phyloP scores from a whole-genome alignment of 2,888 invertebrate genomes.

The Idaea biselata region DNA sequence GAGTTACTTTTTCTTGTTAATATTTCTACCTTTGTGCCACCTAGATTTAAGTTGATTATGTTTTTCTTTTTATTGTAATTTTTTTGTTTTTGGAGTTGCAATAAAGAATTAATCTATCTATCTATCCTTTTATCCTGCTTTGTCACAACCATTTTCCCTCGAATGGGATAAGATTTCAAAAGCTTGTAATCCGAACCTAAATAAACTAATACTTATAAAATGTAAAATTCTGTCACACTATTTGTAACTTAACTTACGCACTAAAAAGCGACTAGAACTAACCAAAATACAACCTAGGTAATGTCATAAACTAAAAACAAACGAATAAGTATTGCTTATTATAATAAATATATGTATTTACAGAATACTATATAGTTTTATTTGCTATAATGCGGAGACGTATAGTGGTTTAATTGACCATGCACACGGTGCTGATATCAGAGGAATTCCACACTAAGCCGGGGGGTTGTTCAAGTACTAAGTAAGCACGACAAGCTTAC shows the following conservation, averaged over 20 bases:
- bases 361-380: slow-evolving; percentile 38
- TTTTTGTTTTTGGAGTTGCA: no score
- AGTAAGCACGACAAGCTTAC: no score
- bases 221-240: slow-evolving; percentile 15
- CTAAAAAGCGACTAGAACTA: slow-evolving; percentile 76
- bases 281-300: slow-evolving; percentile 62
- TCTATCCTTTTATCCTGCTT: no score
- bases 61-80: no score
- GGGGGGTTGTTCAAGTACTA: no score
- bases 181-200: neutral
- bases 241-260: slow-evolving; percentile 45
- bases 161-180: neutral
- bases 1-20: no score
- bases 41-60: no score
- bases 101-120: no score
- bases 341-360: slow-evolving; percentile 55
- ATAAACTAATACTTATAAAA: slow-evolving; percentile 33
- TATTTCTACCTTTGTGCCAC: no score
- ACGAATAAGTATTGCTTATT: slow-evolving; percentile 30
- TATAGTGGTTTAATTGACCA: slow-evolving; percentile 11
- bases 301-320: slow-evolving; percentile 63
- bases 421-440: no score
- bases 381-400: slow-evolving; percentile 21
- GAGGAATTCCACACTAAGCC: no score
- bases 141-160: neutral